Evolutionary conservation across 1,140 invertebrate species (phyloP).

Genomic region (Semibalanus balanoides): DNA sequence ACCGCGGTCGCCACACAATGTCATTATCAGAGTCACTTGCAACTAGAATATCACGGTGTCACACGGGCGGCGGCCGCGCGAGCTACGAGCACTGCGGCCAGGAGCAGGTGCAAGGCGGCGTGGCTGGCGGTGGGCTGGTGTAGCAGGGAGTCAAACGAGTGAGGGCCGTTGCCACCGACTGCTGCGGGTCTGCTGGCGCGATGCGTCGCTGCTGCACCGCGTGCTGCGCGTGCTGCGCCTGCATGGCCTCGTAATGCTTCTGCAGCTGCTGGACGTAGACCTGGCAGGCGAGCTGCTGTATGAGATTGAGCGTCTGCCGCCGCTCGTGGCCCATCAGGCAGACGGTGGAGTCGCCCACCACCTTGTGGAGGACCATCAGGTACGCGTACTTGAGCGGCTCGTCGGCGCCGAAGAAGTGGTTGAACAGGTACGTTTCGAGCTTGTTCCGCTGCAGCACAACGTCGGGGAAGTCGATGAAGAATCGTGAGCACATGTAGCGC

Average conservation of each 20-base stretch:
- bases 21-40: neutral
- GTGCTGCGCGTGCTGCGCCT: neutral
- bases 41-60: neutral
- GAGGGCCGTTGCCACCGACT: no score
- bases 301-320: conserved; percentile 77
- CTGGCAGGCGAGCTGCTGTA: conserved; percentile 62
- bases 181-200: no score
- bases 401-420: conserved; percentile 71
- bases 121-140: neutral
- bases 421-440: conserved; percentile 80
- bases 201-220: no score
- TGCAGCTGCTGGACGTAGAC: neutral
- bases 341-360: conserved; percentile 91
- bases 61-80: no score
- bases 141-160: neutral
- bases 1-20: neutral
- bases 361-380: conserved; percentile 76
- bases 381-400: conserved; percentile 84
- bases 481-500: conserved; percentile 98
- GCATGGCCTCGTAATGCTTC: neutral
- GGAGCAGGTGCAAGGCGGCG: neutral
- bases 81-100: neutral
- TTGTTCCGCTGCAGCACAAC: conserved; percentile 69
- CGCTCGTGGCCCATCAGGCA: conserved; percentile 96
- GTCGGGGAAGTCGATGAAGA: conserved; percentile 97